Percentiles rank a stretch among this genome's conserved stretches.
Conservation (phyloP, 2,113 vertebrate species). For the Cheirogaleus medius region DNA sequence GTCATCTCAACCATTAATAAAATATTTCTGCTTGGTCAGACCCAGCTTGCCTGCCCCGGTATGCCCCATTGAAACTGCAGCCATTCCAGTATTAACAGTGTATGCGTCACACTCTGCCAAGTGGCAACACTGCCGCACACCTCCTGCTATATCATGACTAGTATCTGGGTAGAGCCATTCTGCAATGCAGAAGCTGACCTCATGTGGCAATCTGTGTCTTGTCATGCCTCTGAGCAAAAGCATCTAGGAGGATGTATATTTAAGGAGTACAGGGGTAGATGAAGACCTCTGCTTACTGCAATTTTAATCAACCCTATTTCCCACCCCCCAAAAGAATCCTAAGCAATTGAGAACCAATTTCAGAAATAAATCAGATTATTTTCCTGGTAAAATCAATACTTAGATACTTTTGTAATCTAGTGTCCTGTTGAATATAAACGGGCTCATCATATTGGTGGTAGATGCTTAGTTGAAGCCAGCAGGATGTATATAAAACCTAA, state of each 20-base stretch:
- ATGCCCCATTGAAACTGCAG: not conserved
- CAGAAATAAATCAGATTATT: constrained; percentile 53
- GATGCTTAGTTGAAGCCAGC: constrained; percentile 48
- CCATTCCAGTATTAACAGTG: not conserved
- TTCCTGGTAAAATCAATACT: constrained; percentile 64
- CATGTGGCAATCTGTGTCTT: not conserved
- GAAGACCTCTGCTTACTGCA: constrained; percentile 18
- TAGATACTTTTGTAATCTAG: constrained; percentile 37
- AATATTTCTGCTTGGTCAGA: not conserved
- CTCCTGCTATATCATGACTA: not conserved
- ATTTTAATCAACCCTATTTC: constrained; percentile 24
- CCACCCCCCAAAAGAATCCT: constrained; percentile 17
- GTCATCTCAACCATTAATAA: not conserved
- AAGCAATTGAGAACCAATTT: constrained; percentile 41
- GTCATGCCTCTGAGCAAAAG: not conserved
- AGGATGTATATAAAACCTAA: constrained; percentile 63
- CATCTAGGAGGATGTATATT: not conserved
- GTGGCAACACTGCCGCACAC: not conserved
- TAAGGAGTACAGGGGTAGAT: not conserved
- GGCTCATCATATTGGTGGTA: constrained; percentile 42
- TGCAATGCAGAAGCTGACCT: not conserved
- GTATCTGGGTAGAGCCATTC: not conserved
- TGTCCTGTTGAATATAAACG: constrained; percentile 62
- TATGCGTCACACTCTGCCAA: not conserved
- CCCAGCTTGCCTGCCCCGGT: not conserved